phyloP scores from a whole-genome alignment of 2,797 vertebrate genomes.

The Pagetopsis macropterus region DNA sequence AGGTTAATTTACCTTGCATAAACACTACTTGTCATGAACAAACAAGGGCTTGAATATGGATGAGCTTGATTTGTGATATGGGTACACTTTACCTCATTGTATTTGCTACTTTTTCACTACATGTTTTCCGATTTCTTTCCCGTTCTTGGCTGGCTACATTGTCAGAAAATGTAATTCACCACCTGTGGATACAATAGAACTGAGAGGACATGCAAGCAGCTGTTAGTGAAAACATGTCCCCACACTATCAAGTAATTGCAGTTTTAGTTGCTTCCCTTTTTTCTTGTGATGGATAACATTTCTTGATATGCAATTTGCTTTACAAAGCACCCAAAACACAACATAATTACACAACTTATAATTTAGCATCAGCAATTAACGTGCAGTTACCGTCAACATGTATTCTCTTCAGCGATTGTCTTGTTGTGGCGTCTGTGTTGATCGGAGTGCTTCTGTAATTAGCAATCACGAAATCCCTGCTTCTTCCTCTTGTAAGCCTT shows the following conservation, averaged over 20 bases:
- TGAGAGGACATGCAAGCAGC: too few relatives aligned
- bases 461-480: conserved; percentile 60
- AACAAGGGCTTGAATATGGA: not conserved
- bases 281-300: conserved; percentile 15
- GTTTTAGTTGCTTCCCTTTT: conserved; percentile 14
- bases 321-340: conserved; percentile 22
- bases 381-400: conserved; percentile 44
- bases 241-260: conserved; percentile 58
- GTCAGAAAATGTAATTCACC: conserved; percentile 13
- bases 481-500: conserved; percentile 43
- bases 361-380: conserved; percentile 68
- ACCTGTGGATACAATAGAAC: conserved; percentile 32
- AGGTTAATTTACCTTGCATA: not conserved
- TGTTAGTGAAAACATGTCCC: conserved; percentile 37
- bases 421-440: conserved; percentile 51
- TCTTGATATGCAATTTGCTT: conserved; percentile 28
- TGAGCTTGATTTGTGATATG: not conserved
- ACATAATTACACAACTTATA: conserved; percentile 57
- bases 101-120: not conserved
- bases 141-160: not conserved
- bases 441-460: conserved; percentile 63
- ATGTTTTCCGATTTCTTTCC: not conserved
- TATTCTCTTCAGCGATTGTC: conserved; percentile 43
- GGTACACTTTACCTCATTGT: not conserved
- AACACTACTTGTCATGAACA: not conserved